Percentiles rank a stretch among this genome's conserved stretches.
phyloP scores from a whole-genome alignment of 2,888 invertebrate species.

The Electrophaes corylata region DNA sequence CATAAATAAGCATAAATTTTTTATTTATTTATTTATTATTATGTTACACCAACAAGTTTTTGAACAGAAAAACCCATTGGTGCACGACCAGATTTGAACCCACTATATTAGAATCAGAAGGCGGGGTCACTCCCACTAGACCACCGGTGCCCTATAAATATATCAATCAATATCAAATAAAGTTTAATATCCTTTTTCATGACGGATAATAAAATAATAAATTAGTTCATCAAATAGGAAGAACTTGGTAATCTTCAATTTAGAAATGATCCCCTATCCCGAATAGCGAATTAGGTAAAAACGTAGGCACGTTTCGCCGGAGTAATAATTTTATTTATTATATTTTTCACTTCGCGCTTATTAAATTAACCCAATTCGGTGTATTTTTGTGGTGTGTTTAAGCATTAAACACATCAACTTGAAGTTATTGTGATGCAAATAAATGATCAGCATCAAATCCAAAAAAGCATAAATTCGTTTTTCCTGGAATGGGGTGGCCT shows the following conservation, averaged over 20 bases:
- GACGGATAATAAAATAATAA: background rate
- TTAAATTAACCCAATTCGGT: conserved; percentile 13
- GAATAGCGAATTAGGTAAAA: conserved; percentile 11
- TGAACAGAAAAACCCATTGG: too few relatives aligned
- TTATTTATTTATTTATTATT: too few relatives aligned
- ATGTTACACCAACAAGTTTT: too few relatives aligned
- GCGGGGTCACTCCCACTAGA: too few relatives aligned
- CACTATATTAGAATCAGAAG: too few relatives aligned
- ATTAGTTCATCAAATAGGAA: background rate
- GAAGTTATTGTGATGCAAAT: background rate
- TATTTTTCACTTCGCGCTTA: conserved; percentile 17
- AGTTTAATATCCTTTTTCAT: background rate
- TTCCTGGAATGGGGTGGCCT: too few relatives aligned
- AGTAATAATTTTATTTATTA: conserved; percentile 19
- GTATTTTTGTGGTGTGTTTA: conserved; percentile 2
- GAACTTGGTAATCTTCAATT: conserved; percentile 1
- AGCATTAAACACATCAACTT: background rate
- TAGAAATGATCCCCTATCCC: conserved; percentile 6
- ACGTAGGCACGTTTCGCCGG: conserved; percentile 6
- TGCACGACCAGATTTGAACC: too few relatives aligned
- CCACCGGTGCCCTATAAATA: too few relatives aligned
- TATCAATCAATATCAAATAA: background rate
- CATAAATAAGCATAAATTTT: too few relatives aligned
- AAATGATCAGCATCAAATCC: background rate
- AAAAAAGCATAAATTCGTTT: too few relatives aligned